Conservation (phyloP, 2,797 vertebrate genomes). For the Urocyon cinereoargenteus region DNA sequence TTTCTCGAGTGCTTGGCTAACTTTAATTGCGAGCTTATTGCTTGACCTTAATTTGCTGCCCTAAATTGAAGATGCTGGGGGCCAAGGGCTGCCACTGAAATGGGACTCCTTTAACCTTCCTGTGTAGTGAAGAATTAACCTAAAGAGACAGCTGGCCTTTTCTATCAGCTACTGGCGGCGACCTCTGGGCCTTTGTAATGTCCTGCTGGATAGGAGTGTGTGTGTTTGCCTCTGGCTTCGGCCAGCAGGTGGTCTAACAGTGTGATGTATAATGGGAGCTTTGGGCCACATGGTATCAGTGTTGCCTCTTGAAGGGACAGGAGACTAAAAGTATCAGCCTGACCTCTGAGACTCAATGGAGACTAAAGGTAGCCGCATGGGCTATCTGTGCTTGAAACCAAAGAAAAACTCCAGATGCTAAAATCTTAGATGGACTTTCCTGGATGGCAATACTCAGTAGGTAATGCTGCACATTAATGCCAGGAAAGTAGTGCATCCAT, state of each 20-base stretch:
- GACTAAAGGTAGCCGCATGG: not conserved
- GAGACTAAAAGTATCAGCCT: not conserved
- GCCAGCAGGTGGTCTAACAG: not conserved
- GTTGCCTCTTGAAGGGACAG: not conserved
- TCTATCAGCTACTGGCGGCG: not conserved
- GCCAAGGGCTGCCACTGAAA: not conserved
- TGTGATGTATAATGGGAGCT: not conserved
- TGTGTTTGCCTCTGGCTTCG: not conserved
- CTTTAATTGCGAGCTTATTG: not conserved
- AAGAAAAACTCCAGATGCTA: not conserved
- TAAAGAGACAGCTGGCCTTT: not conserved
- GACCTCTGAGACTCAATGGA: not conserved
- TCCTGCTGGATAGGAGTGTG: not conserved
- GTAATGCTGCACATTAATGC: too few relatives aligned
- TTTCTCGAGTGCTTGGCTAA: not conserved
- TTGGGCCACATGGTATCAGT: not conserved
- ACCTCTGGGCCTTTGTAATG: not conserved
- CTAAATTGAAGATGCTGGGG: not conserved
- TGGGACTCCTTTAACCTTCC: not conserved
- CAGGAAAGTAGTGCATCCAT: not conserved
- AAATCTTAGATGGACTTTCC: not conserved
- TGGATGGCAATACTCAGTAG: not conserved
- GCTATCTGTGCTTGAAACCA: not conserved
- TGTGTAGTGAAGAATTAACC: not conserved
- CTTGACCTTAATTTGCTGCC: slow-evolving; percentile 10